These are phyloP conservation scores for Sycobia sp. DNA, from an alignment of 1,140 invertebrate genomes.

Conservation along the genomic window DNA sequence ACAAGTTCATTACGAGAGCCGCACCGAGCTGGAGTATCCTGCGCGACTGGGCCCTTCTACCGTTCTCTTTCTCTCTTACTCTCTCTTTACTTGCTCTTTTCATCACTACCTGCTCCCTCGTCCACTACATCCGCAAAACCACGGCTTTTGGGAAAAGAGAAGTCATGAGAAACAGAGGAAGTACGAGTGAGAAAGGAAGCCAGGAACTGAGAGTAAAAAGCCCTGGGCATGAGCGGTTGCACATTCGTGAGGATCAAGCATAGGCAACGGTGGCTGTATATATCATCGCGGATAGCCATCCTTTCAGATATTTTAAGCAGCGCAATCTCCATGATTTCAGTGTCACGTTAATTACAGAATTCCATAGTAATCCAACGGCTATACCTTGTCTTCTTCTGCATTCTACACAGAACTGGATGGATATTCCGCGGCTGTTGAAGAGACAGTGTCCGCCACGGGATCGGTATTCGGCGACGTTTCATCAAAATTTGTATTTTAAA, in stretches of 20 bases:
- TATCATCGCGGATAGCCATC: neutral
- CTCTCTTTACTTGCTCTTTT: slow-evolving; percentile 40
- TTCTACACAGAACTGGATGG: too few species aligned
- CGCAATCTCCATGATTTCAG: slow-evolving; percentile 18
- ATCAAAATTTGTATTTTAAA: too few species aligned
- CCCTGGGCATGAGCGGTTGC: too few species aligned
- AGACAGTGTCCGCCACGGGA: too few species aligned
- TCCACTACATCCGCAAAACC: slow-evolving; percentile 37
- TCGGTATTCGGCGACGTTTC: too few species aligned
- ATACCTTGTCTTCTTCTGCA: too few species aligned
- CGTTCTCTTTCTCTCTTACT: slow-evolving; percentile 7
- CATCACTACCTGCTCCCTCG: slow-evolving; percentile 32
- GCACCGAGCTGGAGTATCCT: slow-evolving; percentile 48
- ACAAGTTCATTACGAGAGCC: slow-evolving; percentile 59
- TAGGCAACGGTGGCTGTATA: too few species aligned
- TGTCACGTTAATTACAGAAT: slow-evolving; percentile 18
- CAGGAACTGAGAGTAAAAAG: neutral
- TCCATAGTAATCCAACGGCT: neutral
- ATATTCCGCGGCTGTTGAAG: too few species aligned
- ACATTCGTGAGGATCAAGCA: too few species aligned
- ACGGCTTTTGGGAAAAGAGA: slow-evolving; percentile 30
- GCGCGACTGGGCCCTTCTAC: slow-evolving; percentile 23
- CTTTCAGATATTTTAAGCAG: slow-evolving; percentile 17
- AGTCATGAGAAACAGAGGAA: neutral
- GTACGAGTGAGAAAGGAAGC: neutral